phyloP scores from a whole-genome alignment of 2,888 invertebrate genomes.

The Labia minor region DNA sequence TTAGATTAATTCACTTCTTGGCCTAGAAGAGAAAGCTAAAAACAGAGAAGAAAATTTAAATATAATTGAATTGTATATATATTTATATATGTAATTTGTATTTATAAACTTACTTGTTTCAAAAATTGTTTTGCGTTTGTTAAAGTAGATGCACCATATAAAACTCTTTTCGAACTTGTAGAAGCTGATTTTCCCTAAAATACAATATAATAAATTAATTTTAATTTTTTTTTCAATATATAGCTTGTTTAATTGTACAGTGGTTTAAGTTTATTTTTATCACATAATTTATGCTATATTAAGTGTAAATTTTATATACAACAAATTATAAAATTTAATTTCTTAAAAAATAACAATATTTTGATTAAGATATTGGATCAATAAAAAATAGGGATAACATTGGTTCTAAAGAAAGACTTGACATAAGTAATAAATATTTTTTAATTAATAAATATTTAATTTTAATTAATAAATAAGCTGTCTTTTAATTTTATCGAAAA shows the following conservation, averaged over 20 bases:
- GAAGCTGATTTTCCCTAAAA: conserved; percentile 53
- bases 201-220: conserved; percentile 25
- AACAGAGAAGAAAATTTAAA: conserved; percentile 20
- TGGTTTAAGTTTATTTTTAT: too few relatives aligned
- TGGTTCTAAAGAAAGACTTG: too few relatives aligned
- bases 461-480: conserved; percentile 13
- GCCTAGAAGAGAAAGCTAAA: conserved; percentile 29
- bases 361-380: too few relatives aligned
- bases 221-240: conserved; percentile 20
- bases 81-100: neutral
- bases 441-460: too few relatives aligned
- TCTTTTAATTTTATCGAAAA: neutral
- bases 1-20: conserved; percentile 28
- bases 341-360: too few relatives aligned
- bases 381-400: too few relatives aligned
- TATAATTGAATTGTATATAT: neutral
- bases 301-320: too few relatives aligned
- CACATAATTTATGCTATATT: too few relatives aligned
- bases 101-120: conserved; percentile 61
- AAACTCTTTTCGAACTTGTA: conserved; percentile 59
- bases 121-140: conserved; percentile 90
- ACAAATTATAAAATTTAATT: too few relatives aligned
- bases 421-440: too few relatives aligned
- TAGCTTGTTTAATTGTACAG: too few relatives aligned
- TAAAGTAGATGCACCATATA: conserved; percentile 91